phyloP scores from a whole-genome alignment of 2,113 vertebrate species.

The Semicossyphus pulcher region DNA sequence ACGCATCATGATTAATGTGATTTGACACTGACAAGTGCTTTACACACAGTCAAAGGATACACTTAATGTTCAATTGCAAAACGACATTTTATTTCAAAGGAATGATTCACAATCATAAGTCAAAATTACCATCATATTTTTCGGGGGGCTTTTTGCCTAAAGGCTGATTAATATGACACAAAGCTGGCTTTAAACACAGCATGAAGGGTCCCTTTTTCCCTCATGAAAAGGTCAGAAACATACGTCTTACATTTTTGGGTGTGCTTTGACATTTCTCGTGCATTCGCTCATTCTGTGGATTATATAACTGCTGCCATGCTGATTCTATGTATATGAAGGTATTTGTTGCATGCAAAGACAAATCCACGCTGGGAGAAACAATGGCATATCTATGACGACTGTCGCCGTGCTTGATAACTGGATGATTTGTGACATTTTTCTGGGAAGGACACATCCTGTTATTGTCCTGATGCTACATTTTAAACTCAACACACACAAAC shows the following conservation, averaged over 20 bases:
- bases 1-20: slow-evolving; percentile 48
- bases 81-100: background rate
- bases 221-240: slow-evolving; percentile 21
- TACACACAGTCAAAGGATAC: background rate
- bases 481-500: slow-evolving; percentile 21
- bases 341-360: slow-evolving; percentile 33
- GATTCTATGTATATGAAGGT: slow-evolving; percentile 2
- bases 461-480: slow-evolving; percentile 66
- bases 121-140: background rate
- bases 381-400: slow-evolving; percentile 55
- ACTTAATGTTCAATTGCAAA: background rate
- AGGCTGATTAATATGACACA: background rate
- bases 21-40: slow-evolving; percentile 35
- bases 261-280: slow-evolving; percentile 13
- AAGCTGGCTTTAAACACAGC: background rate
- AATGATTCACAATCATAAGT: background rate
- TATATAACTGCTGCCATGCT: slow-evolving; percentile 15
- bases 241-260: slow-evolving; percentile 2
- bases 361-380: slow-evolving; percentile 40
- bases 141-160: too few species aligned
- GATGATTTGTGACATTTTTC: slow-evolving; percentile 70
- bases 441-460: slow-evolving; percentile 75
- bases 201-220: background rate
- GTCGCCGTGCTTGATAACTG: slow-evolving; percentile 58
- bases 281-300: slow-evolving; percentile 20